These are phyloP conservation scores for Strigamia transsilvanica DNA, from an alignment of 2,888 invertebrate species.

Conservation along the genomic window DNA sequence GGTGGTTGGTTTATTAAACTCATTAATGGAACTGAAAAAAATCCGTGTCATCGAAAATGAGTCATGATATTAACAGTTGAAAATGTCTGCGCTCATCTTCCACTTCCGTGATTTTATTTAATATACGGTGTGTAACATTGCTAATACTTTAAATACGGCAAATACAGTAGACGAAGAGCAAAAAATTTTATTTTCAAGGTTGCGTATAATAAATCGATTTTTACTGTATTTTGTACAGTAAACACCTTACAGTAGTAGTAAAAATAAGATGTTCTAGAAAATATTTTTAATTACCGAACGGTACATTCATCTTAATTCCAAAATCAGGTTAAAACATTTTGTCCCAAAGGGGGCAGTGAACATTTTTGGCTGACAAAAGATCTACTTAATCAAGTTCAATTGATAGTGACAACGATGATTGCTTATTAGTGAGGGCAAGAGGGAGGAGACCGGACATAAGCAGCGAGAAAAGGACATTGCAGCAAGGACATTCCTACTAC, in stretches of 20 bases:
- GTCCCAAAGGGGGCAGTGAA: conserved; percentile 2
- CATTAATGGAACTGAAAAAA: neutral
- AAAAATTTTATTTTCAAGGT: no score
- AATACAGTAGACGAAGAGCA: no score
- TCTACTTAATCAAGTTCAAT: conserved; percentile 39
- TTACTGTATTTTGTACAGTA: no score
- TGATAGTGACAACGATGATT: conserved; percentile 49
- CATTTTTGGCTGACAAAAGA: conserved; percentile 45
- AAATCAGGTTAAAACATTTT: conserved; percentile 33
- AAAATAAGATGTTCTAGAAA: no score
- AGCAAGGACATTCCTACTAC: conserved; percentile 42
- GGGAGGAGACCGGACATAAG: conserved; percentile 44
- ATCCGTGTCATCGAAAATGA: neutral
- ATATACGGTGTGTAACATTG: no score
- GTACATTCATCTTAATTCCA: neutral
- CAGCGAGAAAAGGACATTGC: conserved; percentile 46
- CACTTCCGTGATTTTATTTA: neutral
- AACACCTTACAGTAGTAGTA: no score
- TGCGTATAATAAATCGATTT: no score
- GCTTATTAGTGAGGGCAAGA: conserved; percentile 33
- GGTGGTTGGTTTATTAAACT: neutral
- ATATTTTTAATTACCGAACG: neutral
- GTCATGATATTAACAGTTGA: neutral
- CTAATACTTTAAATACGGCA: no score
- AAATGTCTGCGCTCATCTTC: neutral